Evolutionary conservation across 64 coral and sea anemone genomes (phyloP).

Genomic region (Porites australiensis): DNA sequence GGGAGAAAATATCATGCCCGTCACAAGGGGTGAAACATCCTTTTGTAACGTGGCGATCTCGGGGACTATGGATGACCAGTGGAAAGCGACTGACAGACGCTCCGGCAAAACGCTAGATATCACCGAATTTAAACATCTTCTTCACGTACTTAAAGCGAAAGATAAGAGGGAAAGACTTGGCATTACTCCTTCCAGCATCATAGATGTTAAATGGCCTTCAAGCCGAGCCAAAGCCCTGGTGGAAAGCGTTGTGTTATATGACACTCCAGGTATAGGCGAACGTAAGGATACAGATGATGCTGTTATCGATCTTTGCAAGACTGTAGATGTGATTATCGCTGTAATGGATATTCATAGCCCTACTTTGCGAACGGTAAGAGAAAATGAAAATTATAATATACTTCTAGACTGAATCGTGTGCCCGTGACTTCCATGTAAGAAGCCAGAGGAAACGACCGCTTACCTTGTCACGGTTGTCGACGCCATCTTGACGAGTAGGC

Average conservation of each 20-base stretch:
- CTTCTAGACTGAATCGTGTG: too few species aligned
- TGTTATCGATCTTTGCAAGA: constrained; percentile 15
- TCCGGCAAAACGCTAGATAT: constrained; percentile 1
- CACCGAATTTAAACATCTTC: constrained; percentile 3
- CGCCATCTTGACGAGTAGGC: too few species aligned
- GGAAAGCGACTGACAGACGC: background rate
- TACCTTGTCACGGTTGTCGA: too few species aligned
- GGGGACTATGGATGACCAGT: background rate
- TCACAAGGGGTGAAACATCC: background rate
- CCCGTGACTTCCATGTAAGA: too few species aligned
- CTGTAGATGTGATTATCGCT: constrained; percentile 29
- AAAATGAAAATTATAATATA: too few species aligned
- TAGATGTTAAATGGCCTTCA: constrained; percentile 10
- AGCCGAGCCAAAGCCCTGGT: background rate
- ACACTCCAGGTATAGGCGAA: constrained; percentile 24
- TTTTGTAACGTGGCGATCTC: constrained; percentile 14
- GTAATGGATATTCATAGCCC: constrained; percentile 35
- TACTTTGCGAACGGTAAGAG: constrained; percentile 10
- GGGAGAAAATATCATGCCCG: constrained; percentile 19
- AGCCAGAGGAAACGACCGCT: too few species aligned
- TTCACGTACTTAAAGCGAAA: constrained; percentile 28
- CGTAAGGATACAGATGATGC: constrained; percentile 22
- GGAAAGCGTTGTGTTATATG: constrained; percentile 21
- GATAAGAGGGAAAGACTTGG: constrained; percentile 8
- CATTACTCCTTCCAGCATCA: constrained; percentile 3